Evolutionary conservation across 2,113 vertebrate genomes (phyloP).

Genomic region (Caretta caretta): DNA sequence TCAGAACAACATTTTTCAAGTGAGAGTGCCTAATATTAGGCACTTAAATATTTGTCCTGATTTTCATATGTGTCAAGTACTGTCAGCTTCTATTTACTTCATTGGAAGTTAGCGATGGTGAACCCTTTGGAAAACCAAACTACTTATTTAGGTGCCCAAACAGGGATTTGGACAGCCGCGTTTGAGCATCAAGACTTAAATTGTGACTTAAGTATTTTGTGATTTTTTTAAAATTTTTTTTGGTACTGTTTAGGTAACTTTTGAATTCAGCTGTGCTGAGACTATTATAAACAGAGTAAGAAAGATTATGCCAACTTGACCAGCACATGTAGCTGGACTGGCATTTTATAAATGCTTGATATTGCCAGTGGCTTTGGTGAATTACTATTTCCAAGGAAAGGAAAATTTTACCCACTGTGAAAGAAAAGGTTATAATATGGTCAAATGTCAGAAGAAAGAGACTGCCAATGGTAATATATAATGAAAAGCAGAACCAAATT

Average conservation of each 20-base stretch:
- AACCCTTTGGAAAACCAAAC: background rate
- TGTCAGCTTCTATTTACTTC: background rate
- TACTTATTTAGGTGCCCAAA: background rate
- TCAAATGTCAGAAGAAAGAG: constrained; percentile 67
- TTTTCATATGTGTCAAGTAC: background rate
- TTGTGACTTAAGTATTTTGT: background rate
- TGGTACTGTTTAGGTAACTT: background rate
- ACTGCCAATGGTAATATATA: constrained; percentile 67
- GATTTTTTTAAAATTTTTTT: background rate
- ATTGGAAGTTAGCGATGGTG: background rate
- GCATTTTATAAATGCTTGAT: constrained; percentile 10
- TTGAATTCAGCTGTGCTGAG: constrained; percentile 33
- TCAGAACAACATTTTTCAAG: constrained; percentile 15
- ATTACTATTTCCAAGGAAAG: constrained; percentile 58
- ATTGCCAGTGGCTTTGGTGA: constrained; percentile 36
- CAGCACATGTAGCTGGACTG: background rate
- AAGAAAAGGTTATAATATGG: constrained; percentile 62
- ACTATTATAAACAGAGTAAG: background rate
- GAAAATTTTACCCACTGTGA: constrained; percentile 62
- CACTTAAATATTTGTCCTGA: background rate
- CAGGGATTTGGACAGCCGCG: background rate
- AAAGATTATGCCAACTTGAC: constrained; percentile 26
- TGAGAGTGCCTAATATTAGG: background rate
- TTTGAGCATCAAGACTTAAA: background rate
- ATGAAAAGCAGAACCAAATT: constrained; percentile 70